Base-by-base conservation (phyloP, 2,888 invertebrate species). In the Nephrotoma flavescens region DNA sequence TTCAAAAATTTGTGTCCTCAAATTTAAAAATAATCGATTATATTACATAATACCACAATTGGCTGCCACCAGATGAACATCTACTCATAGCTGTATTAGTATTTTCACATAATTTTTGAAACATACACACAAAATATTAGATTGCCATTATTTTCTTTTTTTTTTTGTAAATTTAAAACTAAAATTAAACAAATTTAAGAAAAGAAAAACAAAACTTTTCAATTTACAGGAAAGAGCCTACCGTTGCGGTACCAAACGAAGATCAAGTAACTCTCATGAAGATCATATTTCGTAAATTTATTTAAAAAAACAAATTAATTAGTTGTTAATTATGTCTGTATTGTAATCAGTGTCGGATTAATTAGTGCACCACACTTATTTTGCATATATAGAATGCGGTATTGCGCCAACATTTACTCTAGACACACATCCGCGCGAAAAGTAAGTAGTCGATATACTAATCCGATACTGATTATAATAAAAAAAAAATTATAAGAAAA, bases 181-280 rank as follows among this genome's bases (percentile, higher is more conserved):
- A 15, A 15, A 15, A 57, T 57, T 57, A 57, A 31, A 31, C 31
- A 57, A 57, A 47, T 47, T 47, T n/a, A 47, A 47, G 47, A 57
- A 19, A 57, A 57, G 52, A n/a, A 57, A 31, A 57, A 57, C 47
- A n/a, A 15, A 57, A 57, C 52, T 57, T 9, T 85, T 85, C 57
- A 42, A 41, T 86, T 88, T 88, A 86, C 88, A 88, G 88, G 88
- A 88, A 86, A 87, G 88, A 87, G 87, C 88, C 42, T 88, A 88
- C 87, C 88, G 88, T 88, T 88, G 88, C 88, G 88, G 88, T 87
- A 88, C 88, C 52, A 88, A 88, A 86, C 87, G 88, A 86, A 87
- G 87, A 87, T 88, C 88, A 87, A 88, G 88, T 87, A 88, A 87
- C 86, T 87, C 88, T 9, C 87, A 88, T 57, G 88, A 88, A 71